Base-by-base conservation (phyloP, 2,888 invertebrate species). In the Steinernema carpocapsae region DNA sequence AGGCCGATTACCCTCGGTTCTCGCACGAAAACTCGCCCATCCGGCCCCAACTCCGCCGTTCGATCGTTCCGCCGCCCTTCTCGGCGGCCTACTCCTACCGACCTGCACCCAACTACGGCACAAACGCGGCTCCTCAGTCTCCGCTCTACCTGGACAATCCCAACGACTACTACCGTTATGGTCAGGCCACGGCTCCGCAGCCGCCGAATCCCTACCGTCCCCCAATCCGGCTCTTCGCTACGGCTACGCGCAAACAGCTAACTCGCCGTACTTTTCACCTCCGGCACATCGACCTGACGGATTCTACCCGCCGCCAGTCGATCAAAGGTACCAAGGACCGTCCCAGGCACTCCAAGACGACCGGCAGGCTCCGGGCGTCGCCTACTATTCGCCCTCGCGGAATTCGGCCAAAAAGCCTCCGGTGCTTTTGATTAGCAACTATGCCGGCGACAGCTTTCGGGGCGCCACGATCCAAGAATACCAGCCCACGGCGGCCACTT, bases 391-490 rank as follows among this genome's bases (percentile, higher is more conserved):
- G 3, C 64, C 64, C 1, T 64, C 64, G 37, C 64, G 64, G 64
- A 64, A 64, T 29, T 64, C 64, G 32, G 64, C 64, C 64, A 73
- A 70, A 37, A 72, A 52, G 42, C 72, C 76, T 7, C 76, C 76
- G 19, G 76, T 76, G 48, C 70, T 76, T 32, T 52, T 76, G 10
- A 75, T 76, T 71, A 72, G 76, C 14, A 76, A 76, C 29, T 76
- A 64, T n/a, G 64, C 64, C 32, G 64, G 29, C 64, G 64, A 64
- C 64, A 64, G 32, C 64, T 64, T 32, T 32, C 64, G 64, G 6
- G 32, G 32, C 32, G 64, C 64, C 32, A n/a, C 32, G 3, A 32
- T 64, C 32, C 64, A 64, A 32, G 64, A 64, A 32, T 64, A 64
- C 64, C 64, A 64, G 64, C 64, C 64, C 1, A 64, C 64, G 17